These are phyloP conservation scores for Orthosia gracilis DNA, from an alignment of 2,888 invertebrate species.

Conservation along the genomic window DNA sequence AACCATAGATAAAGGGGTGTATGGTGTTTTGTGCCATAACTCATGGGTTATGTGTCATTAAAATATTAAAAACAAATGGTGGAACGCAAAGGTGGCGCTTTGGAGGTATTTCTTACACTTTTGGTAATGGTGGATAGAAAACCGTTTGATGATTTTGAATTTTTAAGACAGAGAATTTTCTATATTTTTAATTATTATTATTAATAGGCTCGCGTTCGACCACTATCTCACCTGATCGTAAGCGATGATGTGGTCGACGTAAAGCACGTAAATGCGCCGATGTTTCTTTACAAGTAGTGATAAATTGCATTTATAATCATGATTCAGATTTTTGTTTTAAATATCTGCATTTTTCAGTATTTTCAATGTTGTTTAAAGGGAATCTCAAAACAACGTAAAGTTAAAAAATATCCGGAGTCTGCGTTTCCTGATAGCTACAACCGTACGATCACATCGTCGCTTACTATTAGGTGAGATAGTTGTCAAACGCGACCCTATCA, in stretches of 20 bases:
- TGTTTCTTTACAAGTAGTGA: no score
- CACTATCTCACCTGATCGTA: no score
- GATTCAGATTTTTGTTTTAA: not conserved
- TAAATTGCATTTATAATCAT: not conserved
- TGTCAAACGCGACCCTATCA: no score
- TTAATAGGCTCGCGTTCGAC: no score
- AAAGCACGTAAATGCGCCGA: not conserved
- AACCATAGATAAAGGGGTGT: slow-evolving; percentile 56
- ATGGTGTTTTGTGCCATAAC: slow-evolving; percentile 61
- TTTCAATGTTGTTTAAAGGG: not conserved
- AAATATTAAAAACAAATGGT: slow-evolving; percentile 71
- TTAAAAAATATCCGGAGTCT: no score
- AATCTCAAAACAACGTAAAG: no score
- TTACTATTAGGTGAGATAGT: no score
- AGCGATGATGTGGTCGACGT: no score
- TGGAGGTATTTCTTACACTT: slow-evolving; percentile 53
- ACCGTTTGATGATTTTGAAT: not conserved
- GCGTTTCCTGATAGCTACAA: no score
- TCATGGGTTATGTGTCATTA: slow-evolving; percentile 72
- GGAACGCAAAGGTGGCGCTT: slow-evolving; percentile 50
- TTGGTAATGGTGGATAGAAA: slow-evolving; percentile 40
- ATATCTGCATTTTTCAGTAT: not conserved
- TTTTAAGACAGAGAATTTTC: no score
- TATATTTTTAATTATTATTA: no score
- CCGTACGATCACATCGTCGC: no score